Percentiles rank a stretch among this genome's conserved stretches.
Conservation (phyloP, 2,113 vertebrate genomes). For the Caretta caretta region DNA sequence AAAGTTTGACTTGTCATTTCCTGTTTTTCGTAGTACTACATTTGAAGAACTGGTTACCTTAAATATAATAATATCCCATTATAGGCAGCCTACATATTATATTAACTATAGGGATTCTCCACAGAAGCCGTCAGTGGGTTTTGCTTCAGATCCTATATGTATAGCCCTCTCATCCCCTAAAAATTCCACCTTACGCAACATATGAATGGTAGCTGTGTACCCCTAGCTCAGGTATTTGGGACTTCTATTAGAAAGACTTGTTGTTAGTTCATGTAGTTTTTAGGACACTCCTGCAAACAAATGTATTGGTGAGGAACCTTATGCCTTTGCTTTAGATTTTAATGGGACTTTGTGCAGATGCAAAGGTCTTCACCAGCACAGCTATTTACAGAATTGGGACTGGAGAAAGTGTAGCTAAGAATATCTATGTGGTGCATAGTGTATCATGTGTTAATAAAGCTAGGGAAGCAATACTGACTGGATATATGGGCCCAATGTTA, state of each 20-base stretch:
- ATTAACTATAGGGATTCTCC: not conserved
- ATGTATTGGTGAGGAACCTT: not conserved
- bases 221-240: not conserved
- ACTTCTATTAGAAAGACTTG: not conserved
- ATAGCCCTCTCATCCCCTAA: not conserved
- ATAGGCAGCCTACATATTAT: not conserved
- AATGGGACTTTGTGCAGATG: not conserved
- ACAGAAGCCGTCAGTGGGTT: not conserved
- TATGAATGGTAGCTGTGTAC: not conserved
- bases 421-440: not conserved
- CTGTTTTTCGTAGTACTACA: not conserved
- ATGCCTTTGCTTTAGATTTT: not conserved
- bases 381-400: not conserved
- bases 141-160: not conserved
- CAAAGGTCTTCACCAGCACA: not conserved
- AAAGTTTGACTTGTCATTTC: not conserved
- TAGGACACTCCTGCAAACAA: not conserved
- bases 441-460: not conserved
- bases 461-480: rapidly evolving
- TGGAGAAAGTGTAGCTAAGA: not conserved
- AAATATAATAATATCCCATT: not conserved
- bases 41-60: rapidly evolving
- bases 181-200: not conserved
- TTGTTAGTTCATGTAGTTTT: not conserved
- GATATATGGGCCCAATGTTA: not conserved